Conservation (phyloP, 2,888 invertebrate species). For the Schizotus pectinicornis region DNA sequence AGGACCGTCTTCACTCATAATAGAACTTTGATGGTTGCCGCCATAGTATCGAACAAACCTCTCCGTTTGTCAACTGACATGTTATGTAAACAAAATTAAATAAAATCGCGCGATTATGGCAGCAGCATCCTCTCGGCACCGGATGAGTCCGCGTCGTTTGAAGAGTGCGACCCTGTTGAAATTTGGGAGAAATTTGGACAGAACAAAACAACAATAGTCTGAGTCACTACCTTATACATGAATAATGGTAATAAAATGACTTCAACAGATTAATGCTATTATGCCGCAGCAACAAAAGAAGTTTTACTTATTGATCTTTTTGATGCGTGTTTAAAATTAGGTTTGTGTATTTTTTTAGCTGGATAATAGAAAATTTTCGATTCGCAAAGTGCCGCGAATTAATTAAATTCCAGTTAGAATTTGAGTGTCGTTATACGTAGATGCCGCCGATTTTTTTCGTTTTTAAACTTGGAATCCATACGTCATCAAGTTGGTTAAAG, state of each 20-base stretch:
- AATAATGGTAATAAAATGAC: conserved; percentile 47
- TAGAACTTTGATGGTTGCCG: conserved; percentile 29
- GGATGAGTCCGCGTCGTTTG: conserved; percentile 8
- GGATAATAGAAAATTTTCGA: conserved; percentile 22
- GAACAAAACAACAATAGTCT: conserved; percentile 44
- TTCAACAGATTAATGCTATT: conserved; percentile 44
- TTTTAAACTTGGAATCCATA: not conserved
- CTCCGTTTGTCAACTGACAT: conserved; percentile 19
- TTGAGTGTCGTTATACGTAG: not conserved
- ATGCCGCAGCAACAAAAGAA: conserved; percentile 39
- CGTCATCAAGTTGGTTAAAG: conserved; percentile 11
- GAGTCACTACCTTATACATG: conserved; percentile 43
- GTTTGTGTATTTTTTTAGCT: conserved; percentile 27
- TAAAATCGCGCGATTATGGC: conserved; percentile 9
- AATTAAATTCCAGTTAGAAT: conserved; percentile 22
- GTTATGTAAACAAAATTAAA: conserved; percentile 27
- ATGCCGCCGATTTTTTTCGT: not conserved
- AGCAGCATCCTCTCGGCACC: conserved; percentile 2
- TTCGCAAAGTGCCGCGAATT: conserved; percentile 12
- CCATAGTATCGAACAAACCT: conserved; percentile 21
- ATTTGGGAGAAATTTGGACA: conserved; percentile 42
- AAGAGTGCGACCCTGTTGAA: conserved; percentile 37
- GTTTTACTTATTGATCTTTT: conserved; percentile 42
- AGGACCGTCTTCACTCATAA: conserved; percentile 45
- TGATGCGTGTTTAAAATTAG: conserved; percentile 31